These are phyloP conservation scores for Andrena hattorfiana DNA, from an alignment of 2,888 invertebrate genomes.

Conservation along the genomic window DNA sequence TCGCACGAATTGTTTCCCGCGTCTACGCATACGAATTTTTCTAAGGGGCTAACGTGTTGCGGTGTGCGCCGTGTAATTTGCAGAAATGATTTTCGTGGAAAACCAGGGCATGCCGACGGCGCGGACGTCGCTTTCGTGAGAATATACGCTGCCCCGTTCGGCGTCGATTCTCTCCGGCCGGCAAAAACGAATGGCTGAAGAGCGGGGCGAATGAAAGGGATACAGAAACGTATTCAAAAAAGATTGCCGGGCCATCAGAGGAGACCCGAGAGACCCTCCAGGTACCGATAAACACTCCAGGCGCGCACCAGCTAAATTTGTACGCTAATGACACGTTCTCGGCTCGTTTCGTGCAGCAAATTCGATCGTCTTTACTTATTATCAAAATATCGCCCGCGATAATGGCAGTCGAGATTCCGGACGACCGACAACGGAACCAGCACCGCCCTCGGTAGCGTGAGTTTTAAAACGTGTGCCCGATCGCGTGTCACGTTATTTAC, in stretches of 20 bases:
- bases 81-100: conserved; percentile 71
- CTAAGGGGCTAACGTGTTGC: conserved; percentile 28
- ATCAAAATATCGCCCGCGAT: conserved; percentile 5
- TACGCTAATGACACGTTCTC: conserved; percentile 47
- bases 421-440: conserved; percentile 1
- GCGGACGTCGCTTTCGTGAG: conserved; percentile 60
- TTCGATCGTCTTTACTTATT: conserved; percentile 29
- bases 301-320: conserved; percentile 35
- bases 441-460: conserved; percentile 1
- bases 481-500: neutral
- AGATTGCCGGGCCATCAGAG: conserved; percentile 22
- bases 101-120: conserved; percentile 61
- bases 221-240: conserved; percentile 34
- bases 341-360: conserved; percentile 52
- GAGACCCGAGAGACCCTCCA: conserved; percentile 25
- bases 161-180: conserved; percentile 30
- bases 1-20: neutral
- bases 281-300: conserved; percentile 41
- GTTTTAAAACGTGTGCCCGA: neutral
- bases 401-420: neutral
- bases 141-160: conserved; percentile 32
- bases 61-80: conserved; percentile 51
- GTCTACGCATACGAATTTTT: conserved; percentile 7
- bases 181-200: conserved; percentile 24
- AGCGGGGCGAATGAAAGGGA: conserved; percentile 39